phyloP scores from a whole-genome alignment of 2,888 invertebrate genomes.

The Punctoribates punctum region DNA sequence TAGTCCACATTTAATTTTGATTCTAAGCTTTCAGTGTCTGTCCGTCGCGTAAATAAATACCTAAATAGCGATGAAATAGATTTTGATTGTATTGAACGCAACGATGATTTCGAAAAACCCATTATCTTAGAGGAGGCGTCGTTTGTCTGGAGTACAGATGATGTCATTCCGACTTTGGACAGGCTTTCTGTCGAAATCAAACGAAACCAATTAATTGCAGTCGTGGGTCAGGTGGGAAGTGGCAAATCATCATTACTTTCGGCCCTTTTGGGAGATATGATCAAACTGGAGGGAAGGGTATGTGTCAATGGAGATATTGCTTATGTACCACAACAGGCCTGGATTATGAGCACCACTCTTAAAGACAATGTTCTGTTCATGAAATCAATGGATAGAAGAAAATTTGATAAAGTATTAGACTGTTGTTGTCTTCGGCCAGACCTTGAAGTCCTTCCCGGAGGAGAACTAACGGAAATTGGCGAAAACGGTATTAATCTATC shows the following conservation, averaged over 20 bases:
- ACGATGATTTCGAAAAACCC: slow-evolving; percentile 21
- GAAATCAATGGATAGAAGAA: slow-evolving; percentile 70
- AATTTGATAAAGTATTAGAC: slow-evolving; percentile 59
- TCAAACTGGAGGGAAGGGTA: slow-evolving; percentile 47
- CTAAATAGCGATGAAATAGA: slow-evolving; percentile 48
- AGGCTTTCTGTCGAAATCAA: slow-evolving; percentile 44
- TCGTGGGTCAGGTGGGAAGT: slow-evolving; percentile 45
- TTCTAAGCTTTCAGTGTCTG: slow-evolving; percentile 34
- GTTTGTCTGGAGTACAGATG: slow-evolving; percentile 75
- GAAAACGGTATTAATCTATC: slow-evolving; percentile 85
- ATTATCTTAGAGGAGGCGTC: slow-evolving; percentile 68
- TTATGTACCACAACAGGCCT: slow-evolving; percentile 80
- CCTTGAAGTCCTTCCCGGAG: slow-evolving; percentile 67
- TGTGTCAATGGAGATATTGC: neutral
- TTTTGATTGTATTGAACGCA: slow-evolving; percentile 43
- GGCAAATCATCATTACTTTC: slow-evolving; percentile 46
- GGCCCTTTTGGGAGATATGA: slow-evolving; percentile 47
- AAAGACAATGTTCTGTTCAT: slow-evolving; percentile 83
- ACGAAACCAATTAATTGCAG: slow-evolving; percentile 43
- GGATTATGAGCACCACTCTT: slow-evolving; percentile 85
- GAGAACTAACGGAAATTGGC: slow-evolving; percentile 65
- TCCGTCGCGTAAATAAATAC: slow-evolving; percentile 63
- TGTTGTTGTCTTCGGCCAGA: slow-evolving; percentile 56
- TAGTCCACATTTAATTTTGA: neutral
- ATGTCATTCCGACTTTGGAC: slow-evolving; percentile 40